These are phyloP conservation scores for Semicossyphus pulcher DNA, from an alignment of 2,113 vertebrate species.

Conservation along the genomic window DNA sequence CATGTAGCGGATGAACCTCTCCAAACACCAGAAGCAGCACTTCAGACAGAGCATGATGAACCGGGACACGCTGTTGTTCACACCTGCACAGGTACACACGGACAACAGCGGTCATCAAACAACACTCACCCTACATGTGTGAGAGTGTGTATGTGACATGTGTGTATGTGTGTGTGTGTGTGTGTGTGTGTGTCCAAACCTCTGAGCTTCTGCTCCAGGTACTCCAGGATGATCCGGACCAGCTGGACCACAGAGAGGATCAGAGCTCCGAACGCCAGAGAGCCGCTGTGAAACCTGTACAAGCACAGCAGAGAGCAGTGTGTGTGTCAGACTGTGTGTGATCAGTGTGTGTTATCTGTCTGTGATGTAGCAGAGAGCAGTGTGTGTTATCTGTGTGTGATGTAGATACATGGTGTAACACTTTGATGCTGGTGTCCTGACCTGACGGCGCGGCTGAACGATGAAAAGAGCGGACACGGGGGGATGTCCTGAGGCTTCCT, in stretches of 20 bases:
- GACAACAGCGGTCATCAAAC: not conserved
- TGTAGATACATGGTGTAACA: not conserved
- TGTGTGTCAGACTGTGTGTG: too few relatives aligned
- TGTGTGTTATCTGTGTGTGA: too few relatives aligned
- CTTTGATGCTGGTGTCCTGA: constrained; percentile 38
- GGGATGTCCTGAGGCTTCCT: constrained; percentile 91
- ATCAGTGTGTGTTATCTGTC: too few relatives aligned
- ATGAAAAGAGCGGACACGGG: constrained; percentile 85
- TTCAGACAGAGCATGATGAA: constrained; percentile 91
- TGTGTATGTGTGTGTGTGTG: not conserved
- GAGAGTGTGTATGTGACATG: too few relatives aligned
- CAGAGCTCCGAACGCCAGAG: constrained; percentile 92
- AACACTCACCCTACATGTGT: too few relatives aligned
- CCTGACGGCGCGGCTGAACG: constrained; percentile 90
- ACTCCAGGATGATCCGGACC: constrained; percentile 88
- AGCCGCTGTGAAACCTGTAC: constrained; percentile 92
- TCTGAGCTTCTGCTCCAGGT: constrained; percentile 90
- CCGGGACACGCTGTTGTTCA: constrained; percentile 83
- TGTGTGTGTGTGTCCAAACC: constrained; percentile 68
- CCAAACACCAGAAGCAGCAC: constrained; percentile 97
- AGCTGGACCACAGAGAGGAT: constrained; percentile 89
- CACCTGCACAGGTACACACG: constrained; percentile 69
- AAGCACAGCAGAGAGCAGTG: not conserved
- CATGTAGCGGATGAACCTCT: constrained; percentile 91
- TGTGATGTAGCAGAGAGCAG: too few relatives aligned